Percentiles rank a stretch among this genome's conserved stretches.
These are phyloP conservation scores for Clamator glandarius DNA, from an alignment of 2,797 vertebrate genomes.

Conservation along the genomic window DNA sequence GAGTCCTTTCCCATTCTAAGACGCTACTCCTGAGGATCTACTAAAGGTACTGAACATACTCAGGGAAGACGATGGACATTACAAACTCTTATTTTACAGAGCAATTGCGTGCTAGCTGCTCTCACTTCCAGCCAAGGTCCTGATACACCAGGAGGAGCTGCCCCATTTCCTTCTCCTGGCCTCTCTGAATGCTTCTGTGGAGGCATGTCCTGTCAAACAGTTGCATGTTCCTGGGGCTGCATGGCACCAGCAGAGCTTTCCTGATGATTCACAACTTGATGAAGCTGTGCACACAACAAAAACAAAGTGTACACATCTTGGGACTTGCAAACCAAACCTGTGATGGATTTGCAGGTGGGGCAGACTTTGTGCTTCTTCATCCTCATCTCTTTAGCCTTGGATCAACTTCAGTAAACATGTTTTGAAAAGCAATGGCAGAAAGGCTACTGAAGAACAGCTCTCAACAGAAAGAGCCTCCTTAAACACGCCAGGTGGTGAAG, in stretches of 20 bases:
- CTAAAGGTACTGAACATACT: not conserved
- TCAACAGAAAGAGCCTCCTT: not conserved
- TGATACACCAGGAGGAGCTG: not conserved
- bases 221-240: not conserved
- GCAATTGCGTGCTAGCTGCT: not conserved
- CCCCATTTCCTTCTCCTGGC: not conserved
- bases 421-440: not conserved
- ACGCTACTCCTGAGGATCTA: not conserved
- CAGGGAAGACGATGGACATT: not conserved
- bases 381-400: not conserved
- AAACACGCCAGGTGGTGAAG: rapidly evolving
- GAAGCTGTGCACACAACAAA: not conserved
- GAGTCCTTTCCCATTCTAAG: not conserved
- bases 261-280: not conserved
- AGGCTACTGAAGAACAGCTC: not conserved
- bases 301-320: rapidly evolving
- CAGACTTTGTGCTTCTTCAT: not conserved
- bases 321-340: not conserved
- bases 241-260: rapidly evolving
- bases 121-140: not conserved
- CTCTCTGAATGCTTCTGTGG: not conserved
- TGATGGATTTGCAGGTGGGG: not conserved
- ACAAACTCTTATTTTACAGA: not conserved
- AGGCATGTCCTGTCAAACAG: not conserved
- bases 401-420: not conserved